Conservation (phyloP, 1,140 invertebrate species). For the Drosophila aff. region DNA sequence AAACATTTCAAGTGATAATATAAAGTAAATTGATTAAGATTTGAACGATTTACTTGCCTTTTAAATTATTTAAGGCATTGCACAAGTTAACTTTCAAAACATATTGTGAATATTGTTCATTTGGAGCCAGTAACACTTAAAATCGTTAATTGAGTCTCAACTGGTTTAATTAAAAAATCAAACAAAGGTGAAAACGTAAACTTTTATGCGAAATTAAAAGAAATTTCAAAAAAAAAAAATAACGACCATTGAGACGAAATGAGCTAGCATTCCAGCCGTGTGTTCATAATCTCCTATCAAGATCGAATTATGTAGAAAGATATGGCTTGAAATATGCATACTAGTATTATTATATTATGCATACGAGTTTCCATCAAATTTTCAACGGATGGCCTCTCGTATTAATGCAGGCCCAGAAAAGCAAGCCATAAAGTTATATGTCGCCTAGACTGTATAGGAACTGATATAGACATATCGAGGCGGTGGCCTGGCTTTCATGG, state of each 20-base stretch:
- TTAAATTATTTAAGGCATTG: neutral
- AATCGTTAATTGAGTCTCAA: slow-evolving; percentile 4
- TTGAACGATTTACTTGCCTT: neutral
- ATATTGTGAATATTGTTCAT: slow-evolving; percentile 7
- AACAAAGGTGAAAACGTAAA: slow-evolving; percentile 26
- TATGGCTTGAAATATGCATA: slow-evolving; percentile 22
- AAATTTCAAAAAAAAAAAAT: slow-evolving; percentile 11
- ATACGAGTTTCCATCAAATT: slow-evolving; percentile 36
- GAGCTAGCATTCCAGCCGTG: slow-evolving; percentile 15
- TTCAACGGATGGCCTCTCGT: slow-evolving; percentile 26
- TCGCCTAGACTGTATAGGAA: slow-evolving; percentile 13
- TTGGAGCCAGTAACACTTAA: slow-evolving; percentile 2
- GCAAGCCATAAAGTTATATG: slow-evolving; percentile 29
- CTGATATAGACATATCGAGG: slow-evolving; percentile 43
- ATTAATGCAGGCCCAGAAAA: slow-evolving; percentile 28
- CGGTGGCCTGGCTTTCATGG: slow-evolving; percentile 52
- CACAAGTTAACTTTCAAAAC: slow-evolving; percentile 1
- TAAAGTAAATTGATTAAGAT: neutral
- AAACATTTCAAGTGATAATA: neutral
- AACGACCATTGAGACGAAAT: slow-evolving; percentile 3
- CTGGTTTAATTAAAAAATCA: slow-evolving; percentile 26
- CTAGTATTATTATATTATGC: slow-evolving; percentile 3
- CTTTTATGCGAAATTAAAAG: slow-evolving; percentile 30
- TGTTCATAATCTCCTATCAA: slow-evolving; percentile 31
- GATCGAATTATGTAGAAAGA: slow-evolving; percentile 32